Conservation (phyloP, 2,113 vertebrate species). For the Rhinolophus ferrumequinum region DNA sequence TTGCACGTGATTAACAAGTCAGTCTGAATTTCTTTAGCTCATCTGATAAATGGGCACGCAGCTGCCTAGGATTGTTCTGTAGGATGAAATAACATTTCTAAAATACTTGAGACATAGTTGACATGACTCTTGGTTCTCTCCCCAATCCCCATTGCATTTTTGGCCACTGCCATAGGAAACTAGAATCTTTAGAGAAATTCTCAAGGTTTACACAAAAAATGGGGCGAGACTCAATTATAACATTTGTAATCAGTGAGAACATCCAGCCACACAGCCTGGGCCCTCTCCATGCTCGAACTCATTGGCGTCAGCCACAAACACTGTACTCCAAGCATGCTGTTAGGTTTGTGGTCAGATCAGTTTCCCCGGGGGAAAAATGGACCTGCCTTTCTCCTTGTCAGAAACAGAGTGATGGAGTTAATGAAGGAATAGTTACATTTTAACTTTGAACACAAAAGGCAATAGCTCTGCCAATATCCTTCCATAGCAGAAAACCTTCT, state of each 20-base stretch:
- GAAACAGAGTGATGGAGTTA: neutral
- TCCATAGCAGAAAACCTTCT: neutral
- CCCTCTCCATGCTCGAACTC: neutral
- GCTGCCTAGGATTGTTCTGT: neutral
- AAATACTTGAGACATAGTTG: neutral
- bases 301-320: neutral
- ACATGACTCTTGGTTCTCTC: neutral
- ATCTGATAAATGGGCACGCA: neutral
- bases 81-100: neutral
- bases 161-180: neutral
- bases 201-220: neutral
- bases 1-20: neutral
- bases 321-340: neutral
- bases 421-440: conserved; percentile 15
- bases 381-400: neutral
- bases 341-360: neutral
- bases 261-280: neutral
- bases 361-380: neutral
- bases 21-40: neutral
- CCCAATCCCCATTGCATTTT: neutral
- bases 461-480: neutral
- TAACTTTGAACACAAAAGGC: conserved; percentile 32
- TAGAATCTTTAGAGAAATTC: neutral
- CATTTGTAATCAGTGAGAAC: neutral
- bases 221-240: neutral